Evolutionary conservation across 1,140 invertebrate genomes (phyloP).

Genomic region (Acromyrmex charruanus): DNA sequence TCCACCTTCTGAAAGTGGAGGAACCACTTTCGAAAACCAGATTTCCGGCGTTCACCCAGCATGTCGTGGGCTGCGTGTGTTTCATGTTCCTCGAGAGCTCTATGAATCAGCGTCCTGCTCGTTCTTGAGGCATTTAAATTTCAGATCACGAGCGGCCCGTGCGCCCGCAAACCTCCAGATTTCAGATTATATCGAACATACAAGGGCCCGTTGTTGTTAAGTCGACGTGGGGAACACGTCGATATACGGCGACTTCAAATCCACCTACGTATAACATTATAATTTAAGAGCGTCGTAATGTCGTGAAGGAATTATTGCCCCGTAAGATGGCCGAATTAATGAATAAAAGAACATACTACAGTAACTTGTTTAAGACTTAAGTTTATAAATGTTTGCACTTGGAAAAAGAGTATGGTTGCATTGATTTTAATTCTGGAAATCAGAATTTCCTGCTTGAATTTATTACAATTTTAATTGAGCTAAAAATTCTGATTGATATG

Average conservation of each 20-base stretch:
- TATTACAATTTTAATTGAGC: too few species aligned
- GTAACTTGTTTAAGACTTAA: neutral
- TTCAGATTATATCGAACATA: constrained; percentile 45
- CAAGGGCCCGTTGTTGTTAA: constrained; percentile 29
- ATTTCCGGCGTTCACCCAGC: constrained; percentile 17
- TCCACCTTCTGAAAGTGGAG: constrained; percentile 14
- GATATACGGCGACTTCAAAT: constrained; percentile 28
- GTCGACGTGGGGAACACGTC: neutral
- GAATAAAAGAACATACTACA: neutral
- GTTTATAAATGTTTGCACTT: neutral
- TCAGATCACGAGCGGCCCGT: constrained; percentile 54
- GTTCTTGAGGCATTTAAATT: constrained; percentile 59
- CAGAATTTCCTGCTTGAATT: too few species aligned
- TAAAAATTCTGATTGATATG: too few species aligned
- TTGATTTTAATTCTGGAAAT: too few species aligned
- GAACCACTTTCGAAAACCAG: constrained; percentile 46
- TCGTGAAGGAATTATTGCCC: constrained; percentile 27
- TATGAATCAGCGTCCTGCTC: constrained; percentile 49
- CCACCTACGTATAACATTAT: constrained; percentile 22
- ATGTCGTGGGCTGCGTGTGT: constrained; percentile 12
- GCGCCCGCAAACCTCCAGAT: constrained; percentile 45
- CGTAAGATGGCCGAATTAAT: constrained; percentile 16
- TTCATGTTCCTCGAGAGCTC: constrained; percentile 38
- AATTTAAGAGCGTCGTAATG: constrained; percentile 37
- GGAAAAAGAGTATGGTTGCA: too few species aligned